Percentiles rank a stretch among this genome's conserved stretches.
Evolutionary conservation across 2,797 vertebrate genomes (phyloP).

Genomic region (Pseudochaenichthys georgianus): DNA sequence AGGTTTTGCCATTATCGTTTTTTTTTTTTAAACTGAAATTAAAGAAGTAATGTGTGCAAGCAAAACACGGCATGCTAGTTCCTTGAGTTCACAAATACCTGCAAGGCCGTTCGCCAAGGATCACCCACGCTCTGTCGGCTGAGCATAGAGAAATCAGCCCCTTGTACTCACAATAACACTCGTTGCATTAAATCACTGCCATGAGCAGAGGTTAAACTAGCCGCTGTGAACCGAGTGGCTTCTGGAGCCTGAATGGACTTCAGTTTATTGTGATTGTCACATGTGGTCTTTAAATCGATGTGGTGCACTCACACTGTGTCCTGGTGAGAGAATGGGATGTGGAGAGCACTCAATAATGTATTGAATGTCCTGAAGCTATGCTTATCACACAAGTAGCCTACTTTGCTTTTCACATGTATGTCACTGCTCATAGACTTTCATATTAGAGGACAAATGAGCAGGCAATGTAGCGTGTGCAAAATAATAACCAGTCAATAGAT

Average conservation of each 20-base stretch:
- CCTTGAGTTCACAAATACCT: conserved; percentile 38
- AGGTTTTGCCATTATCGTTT: conserved; percentile 36
- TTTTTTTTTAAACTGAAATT: conserved; percentile 4
- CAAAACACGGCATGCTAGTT: conserved; percentile 3
- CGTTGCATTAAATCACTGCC: neutral
- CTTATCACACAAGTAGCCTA: conserved; percentile 40
- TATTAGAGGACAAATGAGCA: conserved; percentile 45
- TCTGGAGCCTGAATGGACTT: conserved; percentile 35
- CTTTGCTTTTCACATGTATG: conserved; percentile 44
- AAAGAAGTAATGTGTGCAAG: conserved; percentile 19
- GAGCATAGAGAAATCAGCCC: conserved; percentile 40
- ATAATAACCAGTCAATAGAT: conserved; percentile 41
- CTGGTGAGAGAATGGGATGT: conserved; percentile 47
- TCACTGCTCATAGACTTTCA: conserved; percentile 41
- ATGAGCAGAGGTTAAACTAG: conserved; percentile 22
- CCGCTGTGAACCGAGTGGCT: neutral
- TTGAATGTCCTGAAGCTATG: conserved; percentile 69
- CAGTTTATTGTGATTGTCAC: conserved; percentile 60
- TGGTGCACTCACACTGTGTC: conserved; percentile 52
- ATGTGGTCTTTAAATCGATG: conserved; percentile 72
- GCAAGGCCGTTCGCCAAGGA: conserved; percentile 33
- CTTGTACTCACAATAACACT: neutral
- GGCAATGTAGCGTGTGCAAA: conserved; percentile 46
- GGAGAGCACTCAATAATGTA: conserved; percentile 66
- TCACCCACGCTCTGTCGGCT: conserved; percentile 33